These are phyloP conservation scores for Asobara japonica DNA, from an alignment of 1,140 invertebrate species.

Conservation along the genomic window DNA sequence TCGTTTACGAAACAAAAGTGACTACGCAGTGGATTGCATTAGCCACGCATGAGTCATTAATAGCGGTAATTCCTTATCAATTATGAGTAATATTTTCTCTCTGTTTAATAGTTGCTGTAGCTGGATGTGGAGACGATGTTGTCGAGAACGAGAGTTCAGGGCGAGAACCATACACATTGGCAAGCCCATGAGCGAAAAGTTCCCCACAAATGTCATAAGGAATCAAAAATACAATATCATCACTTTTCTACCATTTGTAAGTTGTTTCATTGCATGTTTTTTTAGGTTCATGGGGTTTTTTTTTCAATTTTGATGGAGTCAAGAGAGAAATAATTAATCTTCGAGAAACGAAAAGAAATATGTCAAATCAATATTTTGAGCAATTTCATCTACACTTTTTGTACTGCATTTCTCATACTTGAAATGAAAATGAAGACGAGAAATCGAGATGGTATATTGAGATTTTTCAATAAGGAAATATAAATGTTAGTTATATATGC, in stretches of 20 bases:
- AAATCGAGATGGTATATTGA: too few species aligned
- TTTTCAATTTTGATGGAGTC: too few species aligned
- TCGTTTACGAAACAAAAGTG: not conserved
- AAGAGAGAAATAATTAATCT: too few species aligned
- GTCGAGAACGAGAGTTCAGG: constrained; percentile 73
- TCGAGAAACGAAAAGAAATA: too few species aligned
- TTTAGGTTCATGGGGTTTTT: not conserved
- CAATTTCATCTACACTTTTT: too few species aligned
- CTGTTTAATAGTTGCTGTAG: constrained; percentile 68
- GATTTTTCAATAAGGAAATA: too few species aligned
- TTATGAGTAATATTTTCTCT: constrained; percentile 2
- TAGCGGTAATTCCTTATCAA: constrained; percentile 1
- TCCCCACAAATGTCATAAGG: constrained; percentile 94
- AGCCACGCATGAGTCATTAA: constrained; percentile 5
- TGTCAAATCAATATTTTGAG: too few species aligned
- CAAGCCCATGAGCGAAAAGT: constrained; percentile 77
- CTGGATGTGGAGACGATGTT: constrained; percentile 76
- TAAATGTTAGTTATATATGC: too few species aligned
- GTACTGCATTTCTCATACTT: too few species aligned
- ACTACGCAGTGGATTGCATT: constrained; percentile 1
- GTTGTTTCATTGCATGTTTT: constrained; percentile 22
- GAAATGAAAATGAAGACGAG: too few species aligned
- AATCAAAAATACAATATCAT: constrained; percentile 99
- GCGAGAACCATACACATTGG: constrained; percentile 75
- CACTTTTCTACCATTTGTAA: constrained; percentile 96